Percentiles rank a stretch among this genome's conserved stretches.
Evolutionary conservation across 2,113 vertebrate genomes (phyloP).

Genomic region (Tachysurus vachellii): DNA sequence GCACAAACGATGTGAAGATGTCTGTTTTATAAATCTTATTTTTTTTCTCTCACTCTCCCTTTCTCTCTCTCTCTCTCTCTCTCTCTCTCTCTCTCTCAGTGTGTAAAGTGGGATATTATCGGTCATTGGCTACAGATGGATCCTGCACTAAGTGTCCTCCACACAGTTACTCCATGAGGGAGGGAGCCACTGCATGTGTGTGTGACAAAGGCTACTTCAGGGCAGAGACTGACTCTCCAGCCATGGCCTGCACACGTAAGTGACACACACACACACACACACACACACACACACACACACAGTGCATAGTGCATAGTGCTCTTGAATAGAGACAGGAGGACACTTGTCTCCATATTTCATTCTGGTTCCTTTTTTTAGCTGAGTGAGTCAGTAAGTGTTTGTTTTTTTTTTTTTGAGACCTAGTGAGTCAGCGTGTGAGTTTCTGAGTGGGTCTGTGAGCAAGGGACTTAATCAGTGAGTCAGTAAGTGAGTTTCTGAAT

Average conservation of each 20-base stretch:
- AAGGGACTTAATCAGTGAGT: not conserved
- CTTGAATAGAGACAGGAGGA: not conserved
- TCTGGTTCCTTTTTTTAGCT: not conserved
- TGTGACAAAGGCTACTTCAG: constrained; percentile 94
- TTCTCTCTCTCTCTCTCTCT: constrained; percentile 2
- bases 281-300: constrained; percentile 41
- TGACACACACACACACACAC: constrained; percentile 20
- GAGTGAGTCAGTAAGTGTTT: not conserved
- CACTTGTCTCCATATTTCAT: not conserved
- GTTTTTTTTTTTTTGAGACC: not conserved
- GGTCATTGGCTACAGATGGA: constrained; percentile 86
- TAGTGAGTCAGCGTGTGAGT: not conserved
- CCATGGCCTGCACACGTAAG: constrained; percentile 92
- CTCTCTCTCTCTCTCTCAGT: constrained; percentile 68
- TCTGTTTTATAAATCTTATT: not conserved
- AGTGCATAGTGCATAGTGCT: not conserved
- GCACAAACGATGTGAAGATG: not conserved
- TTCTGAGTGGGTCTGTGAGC: not conserved
- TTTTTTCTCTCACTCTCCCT: constrained; percentile 55
- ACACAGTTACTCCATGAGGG: constrained; percentile 92
- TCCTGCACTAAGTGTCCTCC: constrained; percentile 91
- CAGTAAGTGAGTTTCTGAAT: not conserved
- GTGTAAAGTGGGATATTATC: constrained; percentile 96
- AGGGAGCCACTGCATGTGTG: constrained; percentile 90
- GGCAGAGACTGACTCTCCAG: constrained; percentile 88